phyloP scores from a whole-genome alignment of 1,140 invertebrate species.

The Leptestheria dahalacensis region DNA sequence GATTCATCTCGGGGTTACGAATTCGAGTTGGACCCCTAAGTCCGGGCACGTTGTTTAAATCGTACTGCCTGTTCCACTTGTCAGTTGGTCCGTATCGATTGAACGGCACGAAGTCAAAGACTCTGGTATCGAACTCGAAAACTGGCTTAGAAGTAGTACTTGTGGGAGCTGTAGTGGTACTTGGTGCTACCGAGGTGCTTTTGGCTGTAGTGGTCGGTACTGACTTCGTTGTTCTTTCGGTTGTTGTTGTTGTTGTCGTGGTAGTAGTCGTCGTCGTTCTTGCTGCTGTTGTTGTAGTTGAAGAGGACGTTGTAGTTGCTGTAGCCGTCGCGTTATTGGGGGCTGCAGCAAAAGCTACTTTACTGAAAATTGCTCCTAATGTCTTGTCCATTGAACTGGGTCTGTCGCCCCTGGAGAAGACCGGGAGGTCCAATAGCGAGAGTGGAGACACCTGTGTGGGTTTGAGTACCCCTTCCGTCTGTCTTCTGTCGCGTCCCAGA shows the following conservation, averaged over 20 bases:
- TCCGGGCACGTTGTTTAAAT: constrained; percentile 7
- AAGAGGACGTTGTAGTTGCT: constrained; percentile 2
- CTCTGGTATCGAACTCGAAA: constrained; percentile 7
- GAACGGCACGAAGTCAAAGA: constrained; percentile 15
- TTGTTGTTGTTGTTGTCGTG: constrained; percentile 7
- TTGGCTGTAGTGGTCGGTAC: constrained; percentile 10
- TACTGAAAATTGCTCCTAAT: constrained; percentile 46
- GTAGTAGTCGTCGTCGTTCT: constrained; percentile 9
- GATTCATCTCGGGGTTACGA: constrained; percentile 3
- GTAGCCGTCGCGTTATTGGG: constrained; percentile 13
- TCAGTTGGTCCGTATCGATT: not conserved
- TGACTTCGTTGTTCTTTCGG: constrained; percentile 5
- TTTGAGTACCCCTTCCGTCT: not conserved
- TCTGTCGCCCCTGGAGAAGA: constrained; percentile 16
- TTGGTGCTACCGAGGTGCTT: not conserved
- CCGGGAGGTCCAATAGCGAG: constrained; percentile 16
- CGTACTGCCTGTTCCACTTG: constrained; percentile 9
- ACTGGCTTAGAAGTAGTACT: not conserved
- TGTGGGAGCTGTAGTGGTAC: not conserved
- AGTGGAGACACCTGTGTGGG: not conserved
- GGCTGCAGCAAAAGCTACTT: constrained; percentile 42
- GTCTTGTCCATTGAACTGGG: constrained; percentile 35
- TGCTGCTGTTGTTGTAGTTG: not conserved
- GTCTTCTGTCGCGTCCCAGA: not conserved
- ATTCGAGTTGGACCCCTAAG: constrained; percentile 8